Base-by-base conservation (phyloP, 2,888 invertebrate genomes). In the Cephus rjabovi region DNA sequence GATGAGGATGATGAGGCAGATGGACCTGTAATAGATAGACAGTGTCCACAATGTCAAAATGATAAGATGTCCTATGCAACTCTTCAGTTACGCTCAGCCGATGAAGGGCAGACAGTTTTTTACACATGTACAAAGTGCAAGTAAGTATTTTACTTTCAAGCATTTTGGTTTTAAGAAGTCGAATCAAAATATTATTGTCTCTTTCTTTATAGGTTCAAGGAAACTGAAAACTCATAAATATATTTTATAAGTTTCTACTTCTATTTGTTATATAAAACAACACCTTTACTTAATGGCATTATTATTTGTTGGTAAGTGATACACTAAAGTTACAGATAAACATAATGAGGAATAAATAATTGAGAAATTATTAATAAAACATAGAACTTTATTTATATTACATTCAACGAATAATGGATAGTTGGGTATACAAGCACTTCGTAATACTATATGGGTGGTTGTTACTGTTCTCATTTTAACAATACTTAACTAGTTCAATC, bases 41-140 rank as follows among this genome's bases (percentile, higher is more conserved):
- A 93, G 88, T 97, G 99, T 91, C 94, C 96, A 0, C 96, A 96
- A 90, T 99, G 99, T 93, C 96, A 95, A 1, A 95, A 98, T 89
- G 96, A 97, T 69, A 95, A 96, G 89, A 99, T 99, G 98, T 97
- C 97, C 0, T 99, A 98, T 91, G 97, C 98, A 9, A 99, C 99
- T 0, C 92, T 98, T 76, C 99, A 99, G 91, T 93, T 99, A 35
- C 93, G 99, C 85, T 99, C 99, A 0, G 99, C 99, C 33, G 99
- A 99, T 94, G 99, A 99, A 95, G 99, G 99, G 0, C 99, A 99
- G 92, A 99, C 99, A 1, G 98, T 99, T 3, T 99, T 99, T 92
- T 99, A 97, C 89, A 98, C 98, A 1, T 99, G 99, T 92, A 95
- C 96, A 33, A 96, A 96, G 89, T 99, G 99, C 95, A 96, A 95